Evolutionary conservation across 2,888 invertebrate species (phyloP).

Genomic region (Sinodicranocentrus sp.): DNA sequence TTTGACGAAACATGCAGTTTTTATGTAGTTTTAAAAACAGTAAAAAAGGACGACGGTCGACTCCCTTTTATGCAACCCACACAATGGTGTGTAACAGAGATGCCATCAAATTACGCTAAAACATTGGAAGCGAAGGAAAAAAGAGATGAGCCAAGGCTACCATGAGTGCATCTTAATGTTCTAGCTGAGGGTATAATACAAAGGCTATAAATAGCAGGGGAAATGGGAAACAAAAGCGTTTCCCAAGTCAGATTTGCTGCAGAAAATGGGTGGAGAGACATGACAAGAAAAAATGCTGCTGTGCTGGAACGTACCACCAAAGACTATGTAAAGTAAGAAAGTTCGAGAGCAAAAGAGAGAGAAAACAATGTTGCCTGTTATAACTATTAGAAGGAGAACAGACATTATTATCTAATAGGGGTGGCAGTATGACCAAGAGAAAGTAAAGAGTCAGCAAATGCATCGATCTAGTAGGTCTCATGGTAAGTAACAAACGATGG

Average conservation of each 20-base stretch:
- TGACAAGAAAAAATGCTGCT: slow-evolving; percentile 31
- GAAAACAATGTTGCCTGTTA: neutral
- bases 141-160: neutral
- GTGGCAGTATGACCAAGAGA: neutral
- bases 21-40: neutral
- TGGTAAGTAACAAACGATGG: slow-evolving; percentile 10
- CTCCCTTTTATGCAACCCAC: neutral
- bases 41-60: neutral
- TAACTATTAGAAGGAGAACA: neutral
- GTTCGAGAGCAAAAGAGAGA: neutral
- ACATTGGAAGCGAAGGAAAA: neutral
- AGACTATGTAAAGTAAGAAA: neutral
- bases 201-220: slow-evolving; percentile 24
- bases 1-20: neutral
- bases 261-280: slow-evolving; percentile 24
- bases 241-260: slow-evolving; percentile 40
- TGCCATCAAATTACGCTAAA: slow-evolving; percentile 21
- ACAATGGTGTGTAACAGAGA: neutral
- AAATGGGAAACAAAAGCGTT: slow-evolving; percentile 40
- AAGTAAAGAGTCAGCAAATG: slow-evolving; percentile 30
- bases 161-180: slow-evolving; percentile 32
- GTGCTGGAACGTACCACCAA: neutral
- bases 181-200: neutral
- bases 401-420: slow-evolving; percentile 8
- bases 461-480: neutral